phyloP scores from a whole-genome alignment of 35 echinoderm and acorn worm species.

The Strongylocentrotus purpuratus region DNA sequence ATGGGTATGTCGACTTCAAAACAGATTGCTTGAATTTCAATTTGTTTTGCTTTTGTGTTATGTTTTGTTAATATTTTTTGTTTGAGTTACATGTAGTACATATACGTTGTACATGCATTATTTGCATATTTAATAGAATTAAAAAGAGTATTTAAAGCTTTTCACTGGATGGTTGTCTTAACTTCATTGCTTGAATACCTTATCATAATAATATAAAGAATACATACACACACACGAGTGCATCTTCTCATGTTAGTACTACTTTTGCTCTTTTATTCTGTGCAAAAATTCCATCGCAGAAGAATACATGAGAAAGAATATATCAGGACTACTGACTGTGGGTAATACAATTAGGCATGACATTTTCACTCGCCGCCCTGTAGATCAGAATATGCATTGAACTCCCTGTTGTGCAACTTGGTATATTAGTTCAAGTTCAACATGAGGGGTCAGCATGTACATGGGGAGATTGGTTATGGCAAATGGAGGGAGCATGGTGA shows the following conservation, averaged over 20 bases:
- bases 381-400: background rate
- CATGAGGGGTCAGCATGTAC: background rate
- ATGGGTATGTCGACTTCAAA: no score
- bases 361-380: background rate
- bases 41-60: no score
- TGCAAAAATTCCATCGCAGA: background rate
- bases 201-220: no score
- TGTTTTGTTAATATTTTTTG: no score
- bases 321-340: background rate
- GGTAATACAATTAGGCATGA: constrained; percentile 4
- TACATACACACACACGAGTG: background rate
- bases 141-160: no score
- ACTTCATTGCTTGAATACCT: no score
- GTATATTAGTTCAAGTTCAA: background rate
- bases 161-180: no score
- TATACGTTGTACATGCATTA: no score
- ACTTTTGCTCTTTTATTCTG: background rate
- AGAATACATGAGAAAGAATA: constrained; percentile 1
- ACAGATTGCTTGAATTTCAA: no score
- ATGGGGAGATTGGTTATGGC: background rate
- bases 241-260: background rate
- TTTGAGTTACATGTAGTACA: no score
- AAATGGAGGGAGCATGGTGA: background rate
- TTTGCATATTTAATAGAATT: no score
- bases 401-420: background rate